Conservation (phyloP, 2,888 invertebrate genomes). For the Volucella inanis region DNA sequence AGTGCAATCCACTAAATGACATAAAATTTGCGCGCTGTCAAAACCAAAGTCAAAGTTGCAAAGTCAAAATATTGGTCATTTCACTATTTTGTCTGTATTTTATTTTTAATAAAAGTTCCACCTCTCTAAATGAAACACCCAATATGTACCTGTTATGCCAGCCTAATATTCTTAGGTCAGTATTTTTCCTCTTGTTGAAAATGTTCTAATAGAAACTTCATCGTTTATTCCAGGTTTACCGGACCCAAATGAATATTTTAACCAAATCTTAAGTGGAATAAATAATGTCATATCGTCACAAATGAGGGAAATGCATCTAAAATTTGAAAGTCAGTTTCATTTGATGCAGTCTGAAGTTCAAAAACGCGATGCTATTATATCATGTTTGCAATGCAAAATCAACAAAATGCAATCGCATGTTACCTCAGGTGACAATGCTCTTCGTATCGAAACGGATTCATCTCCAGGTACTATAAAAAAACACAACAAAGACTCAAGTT, state of each 20-base stretch:
- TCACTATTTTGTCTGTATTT: no score
- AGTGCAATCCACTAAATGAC: no score
- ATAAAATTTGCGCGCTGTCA: no score
- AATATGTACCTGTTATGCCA: no score
- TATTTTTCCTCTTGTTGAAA: no score
- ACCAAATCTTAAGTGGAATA: slow-evolving; percentile 90
- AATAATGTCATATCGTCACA: slow-evolving; percentile 92
- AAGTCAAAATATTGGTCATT: no score
- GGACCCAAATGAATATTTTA: slow-evolving; percentile 91
- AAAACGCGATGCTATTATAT: slow-evolving; percentile 91
- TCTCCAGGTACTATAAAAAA: neutral
- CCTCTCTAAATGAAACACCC: no score
- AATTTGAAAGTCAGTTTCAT: slow-evolving; percentile 89
- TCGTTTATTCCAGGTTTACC: slow-evolving; percentile 84
- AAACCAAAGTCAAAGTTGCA: no score
- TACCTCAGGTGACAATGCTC: slow-evolving; percentile 56
- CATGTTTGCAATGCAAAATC: slow-evolving; percentile 89
- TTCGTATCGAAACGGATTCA: slow-evolving; percentile 17
- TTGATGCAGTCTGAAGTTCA: slow-evolving; percentile 91
- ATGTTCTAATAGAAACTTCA: neutral
- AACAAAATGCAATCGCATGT: slow-evolving; percentile 84
- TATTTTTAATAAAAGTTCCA: no score
- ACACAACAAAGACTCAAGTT: slow-evolving; percentile 73
- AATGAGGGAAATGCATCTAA: slow-evolving; percentile 88
- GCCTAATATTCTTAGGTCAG: no score